Conservation (phyloP, 2,888 invertebrate genomes). For the Lepidochitona cinerea region DNA sequence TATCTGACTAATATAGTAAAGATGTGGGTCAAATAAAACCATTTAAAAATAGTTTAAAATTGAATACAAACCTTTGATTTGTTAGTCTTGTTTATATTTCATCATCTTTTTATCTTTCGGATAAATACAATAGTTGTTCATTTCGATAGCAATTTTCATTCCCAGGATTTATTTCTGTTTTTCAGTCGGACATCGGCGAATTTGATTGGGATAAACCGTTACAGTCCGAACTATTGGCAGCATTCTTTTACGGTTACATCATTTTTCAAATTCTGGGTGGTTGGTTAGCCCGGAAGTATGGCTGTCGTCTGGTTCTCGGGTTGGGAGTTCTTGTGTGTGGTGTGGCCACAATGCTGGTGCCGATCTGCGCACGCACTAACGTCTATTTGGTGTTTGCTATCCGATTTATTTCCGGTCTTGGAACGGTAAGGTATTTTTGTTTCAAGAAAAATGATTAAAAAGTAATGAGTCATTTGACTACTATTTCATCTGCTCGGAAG, state of each 20-base stretch:
- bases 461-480: too few species aligned
- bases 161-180: too few species aligned
- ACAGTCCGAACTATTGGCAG: conserved; percentile 44
- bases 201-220: conserved; percentile 48
- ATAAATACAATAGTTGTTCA: too few species aligned
- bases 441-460: too few species aligned
- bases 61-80: too few species aligned
- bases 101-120: too few species aligned
- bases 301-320: conserved; percentile 65
- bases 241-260: conserved; percentile 60
- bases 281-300: conserved; percentile 48
- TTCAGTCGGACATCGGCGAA: conserved; percentile 34
- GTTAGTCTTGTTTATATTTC: too few species aligned
- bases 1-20: too few species aligned
- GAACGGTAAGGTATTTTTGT: conserved; percentile 49
- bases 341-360: conserved; percentile 51
- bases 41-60: too few species aligned
- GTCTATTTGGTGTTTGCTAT: conserved; percentile 48
- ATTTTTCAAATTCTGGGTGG: conserved; percentile 49
- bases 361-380: conserved; percentile 50
- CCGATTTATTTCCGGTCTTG: conserved; percentile 53
- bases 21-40: too few species aligned
- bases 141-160: too few species aligned
- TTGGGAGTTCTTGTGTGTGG: conserved; percentile 55
- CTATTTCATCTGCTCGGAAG: too few species aligned